Percentiles rank a stretch among this genome's conserved stretches.
These are phyloP conservation scores for Apamea epomidion DNA, from an alignment of 2,888 invertebrate species.

Conservation along the genomic window DNA sequence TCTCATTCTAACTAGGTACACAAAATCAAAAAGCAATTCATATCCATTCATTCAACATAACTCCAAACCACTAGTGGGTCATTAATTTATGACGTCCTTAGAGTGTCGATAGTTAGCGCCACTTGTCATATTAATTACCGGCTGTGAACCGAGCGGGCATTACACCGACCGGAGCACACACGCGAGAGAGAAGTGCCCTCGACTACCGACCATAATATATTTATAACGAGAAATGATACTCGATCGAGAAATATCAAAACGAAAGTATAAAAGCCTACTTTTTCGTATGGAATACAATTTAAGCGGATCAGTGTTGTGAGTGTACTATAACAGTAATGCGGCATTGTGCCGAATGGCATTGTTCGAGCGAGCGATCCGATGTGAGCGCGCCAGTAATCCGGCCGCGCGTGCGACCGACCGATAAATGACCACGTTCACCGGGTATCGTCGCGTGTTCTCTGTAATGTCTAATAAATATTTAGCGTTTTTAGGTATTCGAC, in stretches of 20 bases:
- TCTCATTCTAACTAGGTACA: background rate
- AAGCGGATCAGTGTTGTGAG: constrained; percentile 46
- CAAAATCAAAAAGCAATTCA: constrained; percentile 15
- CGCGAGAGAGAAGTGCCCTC: constrained; percentile 7
- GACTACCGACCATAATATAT: constrained; percentile 1
- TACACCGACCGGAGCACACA: constrained; percentile 4
- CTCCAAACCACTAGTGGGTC: constrained; percentile 11
- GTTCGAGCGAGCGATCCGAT: constrained; percentile 33
- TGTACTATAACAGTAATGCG: constrained; percentile 37
- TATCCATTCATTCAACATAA: constrained; percentile 11
- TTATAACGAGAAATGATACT: constrained; percentile 18
- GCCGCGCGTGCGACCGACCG: constrained; percentile 25
- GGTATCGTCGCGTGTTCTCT: background rate
- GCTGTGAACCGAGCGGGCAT: constrained; percentile 9
- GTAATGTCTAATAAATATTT: background rate
- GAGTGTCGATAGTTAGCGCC: constrained; percentile 42
- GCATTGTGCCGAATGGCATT: constrained; percentile 44
- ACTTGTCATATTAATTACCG: constrained; percentile 46
- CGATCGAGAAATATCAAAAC: constrained; percentile 44
- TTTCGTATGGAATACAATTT: constrained; percentile 47
- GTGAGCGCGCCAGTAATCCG: constrained; percentile 23
- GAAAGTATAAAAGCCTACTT: constrained; percentile 20
- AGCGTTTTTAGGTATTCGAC: background rate
- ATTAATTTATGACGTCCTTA: constrained; percentile 39
- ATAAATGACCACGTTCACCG: constrained; percentile 7